Conservation (phyloP, 2,797 vertebrate genomes). For the Lithobates sylvaticus region DNA sequence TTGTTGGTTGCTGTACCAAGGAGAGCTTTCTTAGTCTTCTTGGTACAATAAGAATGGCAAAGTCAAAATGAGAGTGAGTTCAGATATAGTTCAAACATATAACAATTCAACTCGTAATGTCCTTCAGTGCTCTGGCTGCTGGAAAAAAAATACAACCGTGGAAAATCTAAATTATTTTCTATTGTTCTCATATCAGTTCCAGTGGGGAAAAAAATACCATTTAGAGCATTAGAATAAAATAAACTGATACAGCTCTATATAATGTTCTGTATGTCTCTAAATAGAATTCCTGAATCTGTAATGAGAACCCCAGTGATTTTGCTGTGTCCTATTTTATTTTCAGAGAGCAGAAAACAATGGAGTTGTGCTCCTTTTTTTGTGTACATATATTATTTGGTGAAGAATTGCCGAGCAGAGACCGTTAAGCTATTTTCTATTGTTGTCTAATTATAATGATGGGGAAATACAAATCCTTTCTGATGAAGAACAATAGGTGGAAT, state of each 20-base stretch:
- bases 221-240: slow-evolving; percentile 43
- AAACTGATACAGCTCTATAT: slow-evolving; percentile 25
- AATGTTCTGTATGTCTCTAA: slow-evolving; percentile 37
- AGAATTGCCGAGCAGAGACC: slow-evolving; percentile 41
- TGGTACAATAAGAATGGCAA: slow-evolving; percentile 11
- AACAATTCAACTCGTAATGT: slow-evolving; percentile 49
- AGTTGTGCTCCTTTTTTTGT: slow-evolving; percentile 30
- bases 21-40: neutral
- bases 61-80: slow-evolving; percentile 32
- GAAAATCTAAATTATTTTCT: slow-evolving; percentile 45
- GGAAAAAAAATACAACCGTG: slow-evolving; percentile 5
- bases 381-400: slow-evolving; percentile 38
- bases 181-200: slow-evolving; percentile 50
- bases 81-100: slow-evolving; percentile 36
- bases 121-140: slow-evolving; percentile 43
- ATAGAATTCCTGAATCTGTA: slow-evolving; percentile 46
- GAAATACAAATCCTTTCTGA: slow-evolving; percentile 32
- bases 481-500: slow-evolving; percentile 40
- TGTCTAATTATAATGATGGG: slow-evolving; percentile 43
- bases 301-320: slow-evolving; percentile 46
- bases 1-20: neutral
- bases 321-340: slow-evolving; percentile 52
- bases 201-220: slow-evolving; percentile 35
- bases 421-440: slow-evolving; percentile 53
- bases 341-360: slow-evolving; percentile 39